Evolutionary conservation across 1,140 invertebrate genomes (phyloP).

Genomic region (Drosophila hydei): DNA sequence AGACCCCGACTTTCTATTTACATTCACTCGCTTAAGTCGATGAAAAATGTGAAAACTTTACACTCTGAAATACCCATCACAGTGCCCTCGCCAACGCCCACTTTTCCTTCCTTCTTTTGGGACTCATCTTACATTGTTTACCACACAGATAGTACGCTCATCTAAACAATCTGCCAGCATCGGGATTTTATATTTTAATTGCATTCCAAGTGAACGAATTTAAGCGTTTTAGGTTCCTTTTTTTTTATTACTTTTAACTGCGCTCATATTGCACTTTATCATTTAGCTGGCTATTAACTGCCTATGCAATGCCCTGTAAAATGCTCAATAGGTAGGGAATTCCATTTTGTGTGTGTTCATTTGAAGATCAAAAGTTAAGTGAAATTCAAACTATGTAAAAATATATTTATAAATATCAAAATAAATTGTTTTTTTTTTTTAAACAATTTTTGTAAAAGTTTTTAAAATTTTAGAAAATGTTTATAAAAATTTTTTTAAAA

Average conservation of each 20-base stretch:
- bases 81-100: background rate
- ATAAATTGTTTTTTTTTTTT: no score
- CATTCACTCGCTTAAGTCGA: constrained; percentile 57
- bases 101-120: constrained; percentile 1
- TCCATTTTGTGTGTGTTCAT: no score
- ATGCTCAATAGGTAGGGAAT: background rate
- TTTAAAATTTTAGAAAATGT: no score
- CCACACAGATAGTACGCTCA: constrained; percentile 38
- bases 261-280: background rate
- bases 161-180: constrained; percentile 37
- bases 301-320: background rate
- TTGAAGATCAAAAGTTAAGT: no score
- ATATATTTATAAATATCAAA: no score
- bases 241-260: constrained; percentile 1
- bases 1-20: constrained; percentile 39
- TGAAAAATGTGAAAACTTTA: constrained; percentile 63
- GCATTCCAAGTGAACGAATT: constrained; percentile 45
- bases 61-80: constrained; percentile 48
- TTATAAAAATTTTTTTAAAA: no score
- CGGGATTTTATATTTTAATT: constrained; percentile 42
- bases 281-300: background rate
- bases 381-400: no score
- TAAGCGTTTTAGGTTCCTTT: constrained; percentile 19
- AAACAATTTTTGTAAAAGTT: no score
- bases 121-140: constrained; percentile 1